Percentiles rank a stretch among this genome's conserved stretches.
These are phyloP conservation scores for Clupea harengus DNA, from an alignment of 2,113 vertebrate species.

Conservation along the genomic window DNA sequence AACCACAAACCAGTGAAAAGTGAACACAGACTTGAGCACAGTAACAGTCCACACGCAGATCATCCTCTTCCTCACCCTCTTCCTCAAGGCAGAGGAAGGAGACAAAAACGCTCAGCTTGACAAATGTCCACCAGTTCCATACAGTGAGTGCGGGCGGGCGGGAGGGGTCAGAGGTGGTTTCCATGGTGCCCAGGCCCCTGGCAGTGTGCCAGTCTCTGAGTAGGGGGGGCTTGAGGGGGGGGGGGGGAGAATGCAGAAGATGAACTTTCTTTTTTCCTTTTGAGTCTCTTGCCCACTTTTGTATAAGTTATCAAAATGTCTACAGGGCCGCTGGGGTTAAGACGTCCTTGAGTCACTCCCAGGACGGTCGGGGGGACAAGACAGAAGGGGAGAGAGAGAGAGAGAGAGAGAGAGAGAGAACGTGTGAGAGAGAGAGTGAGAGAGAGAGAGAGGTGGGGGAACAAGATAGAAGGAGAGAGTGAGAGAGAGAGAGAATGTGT, in stretches of 20 bases:
- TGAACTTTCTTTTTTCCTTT: slow-evolving; percentile 71
- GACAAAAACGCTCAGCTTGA: slow-evolving; percentile 55
- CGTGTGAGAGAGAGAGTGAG: neutral
- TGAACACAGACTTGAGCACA: slow-evolving; percentile 53
- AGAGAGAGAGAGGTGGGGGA: slow-evolving; percentile 33
- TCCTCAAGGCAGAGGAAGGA: neutral
- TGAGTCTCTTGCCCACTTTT: slow-evolving; percentile 70
- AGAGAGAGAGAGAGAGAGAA: neutral
- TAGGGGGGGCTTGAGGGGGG: slow-evolving; percentile 62
- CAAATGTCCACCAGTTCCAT: slow-evolving; percentile 78
- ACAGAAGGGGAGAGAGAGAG: slow-evolving; percentile 54
- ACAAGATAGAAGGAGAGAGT: slow-evolving; percentile 28
- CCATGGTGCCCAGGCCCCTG: neutral
- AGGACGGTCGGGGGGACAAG: slow-evolving; percentile 49
- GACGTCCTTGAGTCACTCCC: slow-evolving; percentile 60
- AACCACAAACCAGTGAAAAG: neutral
- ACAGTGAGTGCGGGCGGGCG: slow-evolving; percentile 37
- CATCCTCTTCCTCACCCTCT: neutral
- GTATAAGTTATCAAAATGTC: slow-evolving; percentile 80
- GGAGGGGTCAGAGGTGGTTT: neutral
- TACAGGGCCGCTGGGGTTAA: slow-evolving; percentile 71
- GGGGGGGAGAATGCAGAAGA: slow-evolving; percentile 56
- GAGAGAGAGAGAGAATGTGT: neutral
- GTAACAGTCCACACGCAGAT: slow-evolving; percentile 52
- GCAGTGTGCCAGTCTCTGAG: neutral